Evolutionary conservation across 2,113 vertebrate genomes (phyloP).

Genomic region (Syrmaticus mikado): DNA sequence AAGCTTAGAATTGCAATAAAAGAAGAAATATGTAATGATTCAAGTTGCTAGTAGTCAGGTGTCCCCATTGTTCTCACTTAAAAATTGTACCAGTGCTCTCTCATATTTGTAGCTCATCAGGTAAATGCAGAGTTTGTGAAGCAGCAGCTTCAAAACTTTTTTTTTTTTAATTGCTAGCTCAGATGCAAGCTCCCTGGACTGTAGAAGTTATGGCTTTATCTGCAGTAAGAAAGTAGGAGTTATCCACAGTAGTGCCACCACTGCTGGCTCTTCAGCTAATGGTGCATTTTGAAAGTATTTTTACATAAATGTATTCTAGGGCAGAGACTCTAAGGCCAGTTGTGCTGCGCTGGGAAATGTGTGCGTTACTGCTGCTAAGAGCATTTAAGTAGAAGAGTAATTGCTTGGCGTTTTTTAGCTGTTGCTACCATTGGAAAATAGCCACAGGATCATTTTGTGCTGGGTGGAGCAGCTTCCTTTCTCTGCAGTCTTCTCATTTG

Average conservation of each 20-base stretch:
- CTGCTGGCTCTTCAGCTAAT: not conserved
- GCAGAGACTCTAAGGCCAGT: not conserved
- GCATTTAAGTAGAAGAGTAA: not conserved
- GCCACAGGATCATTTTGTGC: not conserved
- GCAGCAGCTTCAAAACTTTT: not conserved
- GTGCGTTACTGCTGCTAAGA: not conserved
- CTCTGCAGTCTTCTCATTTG: not conserved
- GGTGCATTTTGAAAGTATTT: not conserved
- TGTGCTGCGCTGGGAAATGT: not conserved
- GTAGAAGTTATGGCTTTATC: not conserved
- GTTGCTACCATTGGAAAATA: not conserved
- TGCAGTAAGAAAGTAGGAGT: not conserved
- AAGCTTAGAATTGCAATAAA: not conserved
- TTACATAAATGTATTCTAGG: not conserved
- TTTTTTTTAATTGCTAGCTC: not conserved
- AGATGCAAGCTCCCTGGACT: not conserved
- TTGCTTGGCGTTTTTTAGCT: not conserved
- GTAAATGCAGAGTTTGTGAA: not conserved
- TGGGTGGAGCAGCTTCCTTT: not conserved
- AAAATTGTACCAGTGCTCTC: fast-evolving
- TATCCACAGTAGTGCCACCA: not conserved
- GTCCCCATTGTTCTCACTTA: not conserved
- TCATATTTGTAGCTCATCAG: not conserved
- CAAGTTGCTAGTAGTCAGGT: not conserved
- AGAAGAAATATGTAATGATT: not conserved